Base-by-base conservation (phyloP, 2,797 vertebrate genomes). In the Schizothorax lantsangensis region DNA sequence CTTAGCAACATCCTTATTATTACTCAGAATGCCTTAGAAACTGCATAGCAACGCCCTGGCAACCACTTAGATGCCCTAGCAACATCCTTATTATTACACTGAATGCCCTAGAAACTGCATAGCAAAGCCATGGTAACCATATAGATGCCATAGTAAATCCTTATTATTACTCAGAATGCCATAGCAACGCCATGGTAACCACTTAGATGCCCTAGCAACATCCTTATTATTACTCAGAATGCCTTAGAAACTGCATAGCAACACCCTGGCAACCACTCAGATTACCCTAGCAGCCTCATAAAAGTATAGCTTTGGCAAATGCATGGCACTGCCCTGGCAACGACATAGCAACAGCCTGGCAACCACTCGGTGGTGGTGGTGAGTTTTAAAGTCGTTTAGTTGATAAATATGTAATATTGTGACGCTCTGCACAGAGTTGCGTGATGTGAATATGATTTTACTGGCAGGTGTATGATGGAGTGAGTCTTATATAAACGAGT, bases 11-110 rank as follows among this genome's bases (percentile, higher is more conserved):
- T 12, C 2, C 5, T 2, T 23, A 6, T 11, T 2, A 47, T 0
- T 0, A 10, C 3, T 38, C 0, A 10, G 4, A 43, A 43, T 14
- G 0, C 3, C 15, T 3, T 23, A 38, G 2, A 1, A 45, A 45
- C 45, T 4, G 11, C 15, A 30, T 68, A 68, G 66, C 43, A 59
- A 59, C 23, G 1, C 4, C 1, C 2, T 2, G 33, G 47, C 4
- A 49, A 15, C 12, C 14, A 15, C 12, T 47, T 11, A 4, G 3
- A 14, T 14, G 1, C 14, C 47, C 4, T 49, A 49, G 4, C 47
- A 59, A 59, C 57, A 11, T 23, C 2, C 5, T 1, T 2, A 2
- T 0, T 66, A 66, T 17, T 3, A 38, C 2, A 21, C 17, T 2
- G 7, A 66, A 66, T 19, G 17, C 7, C 33, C 5, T 38, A 2